These are phyloP conservation scores for Lycopodina hypogea DNA, from an alignment of 37 sponge, comb jelly and placozoan species.

Conservation along the genomic window DNA sequence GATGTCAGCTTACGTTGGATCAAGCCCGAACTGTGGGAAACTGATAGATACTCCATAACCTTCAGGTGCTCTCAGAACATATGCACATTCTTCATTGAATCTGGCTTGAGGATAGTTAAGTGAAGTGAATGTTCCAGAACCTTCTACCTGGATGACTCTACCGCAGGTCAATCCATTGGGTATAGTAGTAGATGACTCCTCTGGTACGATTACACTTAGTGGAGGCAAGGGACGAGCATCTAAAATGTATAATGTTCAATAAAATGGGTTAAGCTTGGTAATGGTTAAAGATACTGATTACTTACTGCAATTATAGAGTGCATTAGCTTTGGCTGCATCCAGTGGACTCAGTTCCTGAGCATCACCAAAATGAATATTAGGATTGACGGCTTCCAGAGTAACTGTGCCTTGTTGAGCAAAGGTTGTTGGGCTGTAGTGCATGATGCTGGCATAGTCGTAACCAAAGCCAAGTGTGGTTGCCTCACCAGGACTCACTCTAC, in stretches of 20 bases:
- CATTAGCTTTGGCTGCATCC: conserved; percentile 59
- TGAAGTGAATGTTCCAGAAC: conserved; percentile 8
- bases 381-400: conserved; percentile 35
- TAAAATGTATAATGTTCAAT: background rate
- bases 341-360: conserved; percentile 62
- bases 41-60: conserved; percentile 23
- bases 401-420: conserved; percentile 5
- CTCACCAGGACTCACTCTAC: background rate
- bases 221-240: conserved; percentile 7
- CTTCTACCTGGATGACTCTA: background rate
- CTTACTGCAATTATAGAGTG: conserved; percentile 70
- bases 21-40: background rate
- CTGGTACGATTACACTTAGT: background rate
- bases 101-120: conserved; percentile 34
- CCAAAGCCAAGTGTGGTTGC: conserved; percentile 47
- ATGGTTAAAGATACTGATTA: no score
- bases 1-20: conserved; percentile 7
- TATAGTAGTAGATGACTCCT: background rate
- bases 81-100: conserved; percentile 35
- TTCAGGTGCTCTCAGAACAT: conserved; percentile 31
- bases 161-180: conserved; percentile 41
- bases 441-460: conserved; percentile 81
- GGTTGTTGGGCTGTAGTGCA: conserved; percentile 63
- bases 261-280: background rate
- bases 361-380: conserved; percentile 44